phyloP scores from a whole-genome alignment of 2,888 invertebrate species.

The Rhogogaster chlorosoma region DNA sequence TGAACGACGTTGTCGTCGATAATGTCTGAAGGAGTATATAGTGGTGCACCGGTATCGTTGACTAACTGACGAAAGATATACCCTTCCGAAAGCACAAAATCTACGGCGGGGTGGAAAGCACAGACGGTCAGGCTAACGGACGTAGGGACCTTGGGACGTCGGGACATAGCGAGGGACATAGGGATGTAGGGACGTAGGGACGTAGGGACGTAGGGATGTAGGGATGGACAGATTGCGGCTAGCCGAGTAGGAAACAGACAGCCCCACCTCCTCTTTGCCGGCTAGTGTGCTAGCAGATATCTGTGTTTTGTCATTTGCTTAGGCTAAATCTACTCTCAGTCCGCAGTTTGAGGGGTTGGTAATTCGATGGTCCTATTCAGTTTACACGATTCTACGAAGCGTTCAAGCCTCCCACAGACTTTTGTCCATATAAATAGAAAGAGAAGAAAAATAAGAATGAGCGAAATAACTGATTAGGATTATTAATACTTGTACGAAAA shows the following conservation, averaged over 20 bases:
- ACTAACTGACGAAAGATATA: conserved; percentile 71
- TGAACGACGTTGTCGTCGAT: conserved; percentile 65
- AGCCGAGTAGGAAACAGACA: conserved; percentile 68
- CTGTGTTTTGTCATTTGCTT: conserved; percentile 75
- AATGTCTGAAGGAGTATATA: conserved; percentile 63
- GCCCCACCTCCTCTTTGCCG: conserved; percentile 3
- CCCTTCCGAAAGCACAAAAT: conserved; percentile 23
- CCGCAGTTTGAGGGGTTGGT: conserved; percentile 63
- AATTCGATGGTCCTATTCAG: conserved; percentile 60
- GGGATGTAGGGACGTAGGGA: conserved; percentile 63
- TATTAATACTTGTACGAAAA: neutral
- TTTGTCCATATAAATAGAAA: neutral
- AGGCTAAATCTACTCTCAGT: conserved; percentile 69
- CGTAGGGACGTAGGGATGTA: conserved; percentile 61
- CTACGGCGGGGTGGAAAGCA: neutral
- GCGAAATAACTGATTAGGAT: neutral
- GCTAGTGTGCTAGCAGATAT: conserved; percentile 54
- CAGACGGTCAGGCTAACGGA: conserved; percentile 67
- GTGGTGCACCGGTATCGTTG: conserved; percentile 61
- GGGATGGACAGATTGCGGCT: conserved; percentile 75
- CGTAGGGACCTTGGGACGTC: conserved; percentile 51
- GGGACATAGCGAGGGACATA: conserved; percentile 54
- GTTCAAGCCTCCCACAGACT: neutral
- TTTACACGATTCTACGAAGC: conserved; percentile 55
- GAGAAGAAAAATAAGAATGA: neutral